Conservation (phyloP, 2,888 invertebrate genomes). For the Troides helena region DNA sequence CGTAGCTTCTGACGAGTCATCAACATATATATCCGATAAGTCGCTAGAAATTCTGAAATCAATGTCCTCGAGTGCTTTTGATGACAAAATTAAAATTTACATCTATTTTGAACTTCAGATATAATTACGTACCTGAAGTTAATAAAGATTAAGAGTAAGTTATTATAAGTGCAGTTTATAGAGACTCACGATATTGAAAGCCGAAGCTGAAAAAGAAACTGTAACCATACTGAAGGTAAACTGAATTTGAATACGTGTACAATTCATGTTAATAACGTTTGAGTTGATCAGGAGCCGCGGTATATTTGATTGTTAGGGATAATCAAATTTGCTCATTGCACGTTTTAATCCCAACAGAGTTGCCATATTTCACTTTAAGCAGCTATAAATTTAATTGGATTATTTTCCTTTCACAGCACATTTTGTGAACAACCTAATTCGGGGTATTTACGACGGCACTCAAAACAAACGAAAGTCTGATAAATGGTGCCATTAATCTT, state of each 20-base stretch:
- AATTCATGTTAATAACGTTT: not conserved
- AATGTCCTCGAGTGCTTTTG: slow-evolving; percentile 75
- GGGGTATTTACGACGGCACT: slow-evolving; percentile 67
- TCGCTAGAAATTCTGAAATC: slow-evolving; percentile 67
- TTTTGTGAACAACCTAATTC: slow-evolving; percentile 67
- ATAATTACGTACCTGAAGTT: too few relatives aligned
- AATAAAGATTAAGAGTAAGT: too few relatives aligned
- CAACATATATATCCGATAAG: slow-evolving; percentile 42
- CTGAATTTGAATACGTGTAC: not conserved
- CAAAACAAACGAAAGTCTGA: slow-evolving; percentile 75
- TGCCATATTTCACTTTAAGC: slow-evolving; percentile 31
- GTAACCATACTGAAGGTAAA: not conserved
- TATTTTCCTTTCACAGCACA: slow-evolving; percentile 61
- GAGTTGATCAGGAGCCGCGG: not conserved
- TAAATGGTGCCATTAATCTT: slow-evolving; percentile 72
- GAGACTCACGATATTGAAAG: too few relatives aligned
- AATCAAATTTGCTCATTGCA: slow-evolving; percentile 28
- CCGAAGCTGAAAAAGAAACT: not conserved
- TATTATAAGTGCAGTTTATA: too few relatives aligned
- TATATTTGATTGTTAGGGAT: slow-evolving; percentile 17
- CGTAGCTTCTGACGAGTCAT: too few relatives aligned
- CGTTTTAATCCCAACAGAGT: slow-evolving; percentile 31
- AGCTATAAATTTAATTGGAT: slow-evolving; percentile 64
- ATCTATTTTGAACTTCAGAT: too few relatives aligned
- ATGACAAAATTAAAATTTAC: slow-evolving; percentile 55